Conservation (phyloP, 2,888 invertebrate species). For the Synergus itoensis region DNA sequence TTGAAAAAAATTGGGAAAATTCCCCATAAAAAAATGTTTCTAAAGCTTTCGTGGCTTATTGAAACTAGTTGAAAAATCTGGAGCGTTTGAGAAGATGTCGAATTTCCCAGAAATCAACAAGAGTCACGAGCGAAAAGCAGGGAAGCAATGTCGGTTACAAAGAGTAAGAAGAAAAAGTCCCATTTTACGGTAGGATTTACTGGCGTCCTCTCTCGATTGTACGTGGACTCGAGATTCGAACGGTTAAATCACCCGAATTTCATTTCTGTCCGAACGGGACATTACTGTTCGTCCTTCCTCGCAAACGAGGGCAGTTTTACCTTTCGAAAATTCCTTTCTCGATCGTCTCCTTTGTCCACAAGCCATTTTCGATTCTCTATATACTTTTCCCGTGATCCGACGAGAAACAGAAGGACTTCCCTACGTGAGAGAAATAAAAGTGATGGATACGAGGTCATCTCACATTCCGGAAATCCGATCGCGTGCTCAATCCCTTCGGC, state of each 20-base stretch:
- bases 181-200: slow-evolving; percentile 63
- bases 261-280: slow-evolving; percentile 69
- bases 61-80: slow-evolving; percentile 34
- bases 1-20: too few species aligned
- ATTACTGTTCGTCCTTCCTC: slow-evolving; percentile 68
- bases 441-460: slow-evolving; percentile 16
- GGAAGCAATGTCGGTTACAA: slow-evolving; percentile 49
- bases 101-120: slow-evolving; percentile 49
- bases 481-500: slow-evolving; percentile 9
- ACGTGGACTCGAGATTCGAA: slow-evolving; percentile 63
- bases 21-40: background rate
- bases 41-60: background rate
- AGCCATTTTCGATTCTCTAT: slow-evolving; percentile 53
- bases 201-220: slow-evolving; percentile 58
- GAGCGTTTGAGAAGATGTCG: slow-evolving; percentile 40
- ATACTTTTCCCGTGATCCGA: slow-evolving; percentile 42
- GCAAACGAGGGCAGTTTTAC: slow-evolving; percentile 56
- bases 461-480: background rate
- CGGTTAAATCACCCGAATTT: slow-evolving; percentile 74
- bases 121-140: slow-evolving; percentile 49
- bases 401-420: slow-evolving; percentile 36
- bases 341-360: slow-evolving; percentile 50
- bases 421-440: slow-evolving; percentile 37
- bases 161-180: slow-evolving; percentile 53
- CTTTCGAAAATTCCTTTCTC: slow-evolving; percentile 51